Conservation (phyloP, 2,888 invertebrate species). For the Sarcophaga carnaria region DNA sequence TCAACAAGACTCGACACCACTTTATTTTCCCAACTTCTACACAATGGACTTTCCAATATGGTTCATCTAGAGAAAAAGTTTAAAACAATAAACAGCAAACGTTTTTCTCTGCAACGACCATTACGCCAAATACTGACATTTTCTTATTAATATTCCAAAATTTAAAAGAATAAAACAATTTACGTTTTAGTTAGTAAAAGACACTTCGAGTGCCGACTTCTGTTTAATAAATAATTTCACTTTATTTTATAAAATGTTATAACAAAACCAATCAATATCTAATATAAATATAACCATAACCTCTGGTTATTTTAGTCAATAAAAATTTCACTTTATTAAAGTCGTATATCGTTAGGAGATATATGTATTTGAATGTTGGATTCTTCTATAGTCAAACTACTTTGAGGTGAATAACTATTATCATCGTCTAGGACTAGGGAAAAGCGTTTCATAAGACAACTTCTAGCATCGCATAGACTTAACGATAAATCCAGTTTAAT, state of each 20-base stretch:
- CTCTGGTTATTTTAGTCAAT: neutral
- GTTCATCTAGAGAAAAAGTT: too few relatives aligned
- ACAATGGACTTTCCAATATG: too few relatives aligned
- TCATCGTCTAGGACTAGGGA: conserved; percentile 70
- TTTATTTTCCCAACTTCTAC: too few relatives aligned
- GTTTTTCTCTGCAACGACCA: too few relatives aligned
- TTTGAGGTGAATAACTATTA: neutral
- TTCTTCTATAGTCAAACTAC: conserved; percentile 20
- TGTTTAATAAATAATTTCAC: neutral
- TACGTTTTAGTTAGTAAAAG: too few relatives aligned
- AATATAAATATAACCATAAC: neutral
- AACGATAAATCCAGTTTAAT: conserved; percentile 74
- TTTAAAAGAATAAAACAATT: too few relatives aligned
- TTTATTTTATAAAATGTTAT: neutral
- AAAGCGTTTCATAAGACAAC: conserved; percentile 76
- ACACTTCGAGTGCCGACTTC: too few relatives aligned
- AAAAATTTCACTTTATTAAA: conserved; percentile 35
- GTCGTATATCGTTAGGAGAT: conserved; percentile 54
- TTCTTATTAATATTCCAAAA: too few relatives aligned
- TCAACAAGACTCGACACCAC: too few relatives aligned
- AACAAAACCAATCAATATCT: conserved; percentile 5
- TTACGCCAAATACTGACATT: too few relatives aligned
- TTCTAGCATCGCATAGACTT: conserved; percentile 75
- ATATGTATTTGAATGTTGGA: conserved; percentile 69
- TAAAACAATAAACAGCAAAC: too few relatives aligned